Conservation (phyloP, 92 coral and sea anemone species). For the Galaxea fascicularis region DNA sequence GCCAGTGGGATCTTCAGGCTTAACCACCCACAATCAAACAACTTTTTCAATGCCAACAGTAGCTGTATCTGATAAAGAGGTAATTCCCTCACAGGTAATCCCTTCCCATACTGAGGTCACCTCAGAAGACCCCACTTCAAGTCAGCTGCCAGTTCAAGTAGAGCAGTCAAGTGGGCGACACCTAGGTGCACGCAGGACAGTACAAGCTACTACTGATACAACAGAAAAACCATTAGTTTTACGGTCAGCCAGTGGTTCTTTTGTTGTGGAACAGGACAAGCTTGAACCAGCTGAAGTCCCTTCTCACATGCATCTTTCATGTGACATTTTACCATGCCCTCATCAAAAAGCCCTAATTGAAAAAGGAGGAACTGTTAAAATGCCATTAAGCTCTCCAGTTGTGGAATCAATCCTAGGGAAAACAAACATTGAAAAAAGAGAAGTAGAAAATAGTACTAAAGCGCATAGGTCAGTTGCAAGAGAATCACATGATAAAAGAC, state of each 20-base stretch:
- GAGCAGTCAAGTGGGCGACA: background rate
- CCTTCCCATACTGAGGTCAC: background rate
- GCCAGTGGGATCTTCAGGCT: background rate
- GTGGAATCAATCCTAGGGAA: slow-evolving; percentile 1
- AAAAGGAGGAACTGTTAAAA: slow-evolving; percentile 8
- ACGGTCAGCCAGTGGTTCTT: background rate
- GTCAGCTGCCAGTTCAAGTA: background rate
- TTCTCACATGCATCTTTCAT: slow-evolving; percentile 92
- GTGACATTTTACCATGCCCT: slow-evolving; percentile 94
- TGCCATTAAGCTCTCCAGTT: slow-evolving; percentile 42
- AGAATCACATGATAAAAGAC: background rate
- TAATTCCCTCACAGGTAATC: background rate
- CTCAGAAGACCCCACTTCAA: background rate
- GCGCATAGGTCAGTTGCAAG: background rate
- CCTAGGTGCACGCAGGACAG: background rate
- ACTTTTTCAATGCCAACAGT: background rate
- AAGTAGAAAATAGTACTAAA: background rate
- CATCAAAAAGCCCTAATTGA: slow-evolving; percentile 63
- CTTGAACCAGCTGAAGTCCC: slow-evolving; percentile 57
- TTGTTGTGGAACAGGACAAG: background rate
- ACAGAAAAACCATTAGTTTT: background rate
- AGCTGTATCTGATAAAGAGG: background rate
- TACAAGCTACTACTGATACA: background rate
- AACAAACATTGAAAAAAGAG: background rate
- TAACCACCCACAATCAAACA: slow-evolving; percentile 17